Evolutionary conservation across 1,140 invertebrate species (phyloP).

Genomic region (Metopolophium dirhodum): DNA sequence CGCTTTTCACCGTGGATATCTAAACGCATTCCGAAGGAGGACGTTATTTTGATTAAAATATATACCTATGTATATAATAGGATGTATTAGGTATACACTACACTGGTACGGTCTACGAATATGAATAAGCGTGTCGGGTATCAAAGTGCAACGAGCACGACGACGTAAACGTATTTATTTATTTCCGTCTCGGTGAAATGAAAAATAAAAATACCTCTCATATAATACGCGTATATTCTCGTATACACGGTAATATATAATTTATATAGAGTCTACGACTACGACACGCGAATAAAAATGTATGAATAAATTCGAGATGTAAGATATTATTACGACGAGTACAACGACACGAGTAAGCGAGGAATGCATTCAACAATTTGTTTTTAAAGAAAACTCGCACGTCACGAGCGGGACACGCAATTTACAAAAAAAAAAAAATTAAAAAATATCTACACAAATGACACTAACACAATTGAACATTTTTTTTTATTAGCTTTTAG

Average conservation of each 20-base stretch:
- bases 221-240: not conserved
- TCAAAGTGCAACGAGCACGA: not conserved
- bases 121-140: not conserved
- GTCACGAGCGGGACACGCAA: no score
- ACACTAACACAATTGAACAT: no score
- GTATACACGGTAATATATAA: not conserved
- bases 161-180: not conserved
- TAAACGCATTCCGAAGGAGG: not conserved
- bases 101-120: not conserved
- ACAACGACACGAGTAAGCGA: not conserved
- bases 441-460: no score
- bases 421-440: no score
- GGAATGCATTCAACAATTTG: not conserved
- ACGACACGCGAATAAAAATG: not conserved
- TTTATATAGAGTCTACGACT: not conserved
- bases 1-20: not conserved
- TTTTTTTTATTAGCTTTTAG: no score
- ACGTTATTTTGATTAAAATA: conserved; percentile 12
- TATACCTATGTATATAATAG: not conserved
- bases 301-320: not conserved
- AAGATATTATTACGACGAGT: not conserved
- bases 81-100: not conserved
- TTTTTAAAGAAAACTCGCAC: not conserved
- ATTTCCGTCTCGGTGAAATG: not conserved
- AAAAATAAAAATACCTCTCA: not conserved